Base-by-base conservation (phyloP, 2,888 invertebrate genomes). In the Harpalus rufipes region DNA sequence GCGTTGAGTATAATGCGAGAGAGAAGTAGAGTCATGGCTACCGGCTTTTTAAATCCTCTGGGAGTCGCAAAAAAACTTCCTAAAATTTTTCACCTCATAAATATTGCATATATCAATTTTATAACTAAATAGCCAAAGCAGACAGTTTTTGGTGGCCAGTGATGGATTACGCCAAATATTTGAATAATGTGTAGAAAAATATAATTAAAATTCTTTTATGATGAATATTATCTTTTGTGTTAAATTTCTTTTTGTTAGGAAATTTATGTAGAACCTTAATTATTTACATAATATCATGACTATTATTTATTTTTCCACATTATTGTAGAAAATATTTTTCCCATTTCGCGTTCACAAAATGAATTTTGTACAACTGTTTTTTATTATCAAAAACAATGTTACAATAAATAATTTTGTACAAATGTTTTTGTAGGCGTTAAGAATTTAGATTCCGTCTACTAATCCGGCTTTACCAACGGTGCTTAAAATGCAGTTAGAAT, bases 71-170 rank as follows among this genome's bases (percentile, higher is more conserved):
- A 68, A 68, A 68, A 68, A 68, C n/a, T 39, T 68, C 39, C n/a
- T 14, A 68, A 68, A 68, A 68, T 39, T 68, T 68, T 39, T 68
- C 68, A 68, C 68, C 32, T 68, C 39, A 68, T 68, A 68, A 68
- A 68, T 39, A 68, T 68, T 68, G 68, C 7, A 68, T 68, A 68
- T 39, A 68, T 68, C 68, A 68, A 68, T 68, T 68, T 68, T 68
- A 39, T 68, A 68, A 14, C 39, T 68, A 68, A 68, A 68, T 68
- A 68, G 68, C 32, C 1, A n/a, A 61, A n/a, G 32, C 32, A 32
- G 25, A 12, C 25, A 65, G 12, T 32, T 65, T 63, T 14, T 16
- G 16, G 2, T 7, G 14, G 44, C 44, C n/a, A 1, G 16, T 65
- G 65, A 68, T 25, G 68, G 68, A 68, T 68, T 68, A 39, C 32